Evolutionary conservation across 2,888 invertebrate genomes (phyloP), one percentile per base, ranked within the genome.

Genomic region (Nymphalis c-album): DNA sequence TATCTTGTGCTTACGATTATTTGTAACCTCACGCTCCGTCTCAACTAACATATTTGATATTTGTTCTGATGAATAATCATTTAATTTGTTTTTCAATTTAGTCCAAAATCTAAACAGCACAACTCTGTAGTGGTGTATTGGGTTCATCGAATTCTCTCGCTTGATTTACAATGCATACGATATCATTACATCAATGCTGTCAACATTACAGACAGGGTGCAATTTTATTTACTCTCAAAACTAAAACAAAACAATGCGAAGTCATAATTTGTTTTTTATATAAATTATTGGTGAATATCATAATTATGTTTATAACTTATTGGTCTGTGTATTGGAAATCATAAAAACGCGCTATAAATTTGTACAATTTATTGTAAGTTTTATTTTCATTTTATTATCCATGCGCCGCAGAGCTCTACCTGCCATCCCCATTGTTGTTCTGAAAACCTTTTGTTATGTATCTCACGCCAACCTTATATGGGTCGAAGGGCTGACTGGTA

Each of bases 401-500:
- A 7, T 18, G 53, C 45, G 63, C 59, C 57, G 26, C 31, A 51
- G 58, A 68, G 45, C 59, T 46, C 65, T 72, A 73, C 73, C 73
- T 73, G 70, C 62, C 31, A 35, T 35, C 58, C 50, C 50, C 58
- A 46, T 66, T 63, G 68, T 69, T 66, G 68, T 68, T 58, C 31
- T 48, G 66, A 55, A 40, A 59, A 58, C 35, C 73, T 74, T 71
- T 75, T 75, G 71, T 74, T 72, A 70, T 69, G 69, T 71, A 70
- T 71, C 71, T 55, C 48, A 66, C 58, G 50, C 68, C 45, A 67
- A 53, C 70, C 74, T 70, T 68, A 69, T 69, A 70, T 64, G 69
- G 68, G 66, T 66, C 63, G 70, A 70, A 70, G 71, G 69, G 69
- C 70, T 66, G 60, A 20, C 69, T 60, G 60, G 66, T 75, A 75